phyloP scores from a whole-genome alignment of 2,888 invertebrate species.

The Isotomurus palustris region DNA sequence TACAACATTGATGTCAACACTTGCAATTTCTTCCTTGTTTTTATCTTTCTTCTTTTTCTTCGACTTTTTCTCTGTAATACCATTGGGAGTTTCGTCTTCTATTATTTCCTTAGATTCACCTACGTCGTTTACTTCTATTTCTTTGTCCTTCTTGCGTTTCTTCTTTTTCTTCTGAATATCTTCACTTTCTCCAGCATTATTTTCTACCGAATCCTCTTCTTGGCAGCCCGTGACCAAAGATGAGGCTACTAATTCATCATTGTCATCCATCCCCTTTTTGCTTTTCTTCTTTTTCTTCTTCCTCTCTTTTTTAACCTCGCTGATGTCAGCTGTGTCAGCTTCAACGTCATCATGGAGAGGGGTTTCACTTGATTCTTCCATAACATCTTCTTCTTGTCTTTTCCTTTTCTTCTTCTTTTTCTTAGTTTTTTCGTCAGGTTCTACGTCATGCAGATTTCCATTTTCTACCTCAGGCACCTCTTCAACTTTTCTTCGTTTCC shows the following conservation, averaged over 20 bases:
- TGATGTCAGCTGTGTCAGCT: neutral
- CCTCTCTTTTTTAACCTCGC: neutral
- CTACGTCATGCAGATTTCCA: neutral
- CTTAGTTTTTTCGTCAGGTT: neutral
- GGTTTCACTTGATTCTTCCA: neutral
- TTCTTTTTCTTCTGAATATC: neutral
- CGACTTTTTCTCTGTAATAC: neutral
- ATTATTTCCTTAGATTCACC: neutral
- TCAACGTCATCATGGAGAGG: neutral
- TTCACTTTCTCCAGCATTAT: conserved; percentile 10
- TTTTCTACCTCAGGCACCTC: neutral
- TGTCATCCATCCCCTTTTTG: neutral
- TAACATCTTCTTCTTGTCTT: neutral
- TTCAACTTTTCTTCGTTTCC: conserved; percentile 11
- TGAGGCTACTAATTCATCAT: neutral
- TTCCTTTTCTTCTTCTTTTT: conserved; percentile 7
- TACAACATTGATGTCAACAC: neutral
- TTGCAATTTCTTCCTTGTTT: conserved; percentile 15
- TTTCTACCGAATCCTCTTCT: too few relatives aligned
- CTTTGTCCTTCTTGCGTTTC: neutral
- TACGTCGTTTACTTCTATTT: neutral
- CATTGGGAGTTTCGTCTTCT: neutral
- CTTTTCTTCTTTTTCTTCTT: neutral
- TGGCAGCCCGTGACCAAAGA: too few relatives aligned
- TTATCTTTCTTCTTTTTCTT: neutral